These are phyloP conservation scores for Spinibarbus caldwelli DNA, from an alignment of 2,797 vertebrate species.

Conservation along the genomic window DNA sequence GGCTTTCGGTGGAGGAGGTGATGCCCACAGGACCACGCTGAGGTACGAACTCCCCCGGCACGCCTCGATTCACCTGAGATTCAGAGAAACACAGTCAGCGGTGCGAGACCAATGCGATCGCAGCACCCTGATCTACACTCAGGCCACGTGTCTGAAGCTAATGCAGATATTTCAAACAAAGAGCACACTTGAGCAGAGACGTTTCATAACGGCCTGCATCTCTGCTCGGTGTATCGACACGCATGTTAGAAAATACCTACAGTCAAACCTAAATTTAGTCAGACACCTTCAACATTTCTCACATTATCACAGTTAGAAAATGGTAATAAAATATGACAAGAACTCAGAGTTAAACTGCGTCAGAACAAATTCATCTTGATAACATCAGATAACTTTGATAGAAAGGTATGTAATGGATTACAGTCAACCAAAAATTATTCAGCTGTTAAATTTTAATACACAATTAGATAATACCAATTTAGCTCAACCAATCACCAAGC, in stretches of 20 bases:
- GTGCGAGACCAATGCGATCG: neutral
- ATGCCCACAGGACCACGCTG: constrained; percentile 98
- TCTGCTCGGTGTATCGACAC: neutral
- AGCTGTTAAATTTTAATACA: too few relatives aligned
- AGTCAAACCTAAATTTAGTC: too few relatives aligned
- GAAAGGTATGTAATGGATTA: too few relatives aligned
- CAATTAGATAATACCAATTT: neutral
- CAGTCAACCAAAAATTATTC: too few relatives aligned
- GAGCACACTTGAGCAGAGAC: neutral
- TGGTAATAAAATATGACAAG: neutral
- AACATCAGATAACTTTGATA: neutral
- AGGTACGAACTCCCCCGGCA: constrained; percentile 96
- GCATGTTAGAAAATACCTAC: neutral
- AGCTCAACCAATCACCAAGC: neutral
- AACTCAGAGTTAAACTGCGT: neutral
- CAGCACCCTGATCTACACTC: neutral
- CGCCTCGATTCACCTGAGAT: constrained; percentile 89
- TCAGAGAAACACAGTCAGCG: constrained; percentile 40
- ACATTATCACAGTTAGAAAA: neutral
- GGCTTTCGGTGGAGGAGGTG: constrained; percentile 90
- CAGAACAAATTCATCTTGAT: neutral
- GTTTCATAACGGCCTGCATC: neutral
- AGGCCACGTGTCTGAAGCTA: neutral
- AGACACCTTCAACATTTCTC: neutral
- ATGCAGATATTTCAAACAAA: neutral